Conservation (phyloP, 1,140 invertebrate species). For the Panagrolaimus sp. region DNA sequence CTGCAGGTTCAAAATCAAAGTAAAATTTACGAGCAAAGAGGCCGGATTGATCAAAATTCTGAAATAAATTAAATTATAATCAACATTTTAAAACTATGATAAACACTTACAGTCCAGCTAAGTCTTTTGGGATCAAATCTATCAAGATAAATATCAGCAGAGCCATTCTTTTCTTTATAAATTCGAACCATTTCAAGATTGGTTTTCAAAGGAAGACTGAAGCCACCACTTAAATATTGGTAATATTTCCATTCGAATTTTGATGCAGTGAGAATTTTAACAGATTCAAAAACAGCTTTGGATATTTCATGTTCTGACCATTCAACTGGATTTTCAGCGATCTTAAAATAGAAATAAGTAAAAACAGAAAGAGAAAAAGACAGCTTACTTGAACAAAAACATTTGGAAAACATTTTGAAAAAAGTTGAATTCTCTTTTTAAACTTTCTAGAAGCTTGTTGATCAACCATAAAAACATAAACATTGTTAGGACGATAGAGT, state of each 20-base stretch:
- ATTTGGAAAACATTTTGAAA: too few relatives aligned
- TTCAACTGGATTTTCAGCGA: too few relatives aligned
- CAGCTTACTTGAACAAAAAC: too few relatives aligned
- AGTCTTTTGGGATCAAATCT: constrained; percentile 26
- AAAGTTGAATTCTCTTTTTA: too few relatives aligned
- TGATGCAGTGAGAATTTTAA: too few relatives aligned
- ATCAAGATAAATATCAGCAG: constrained; percentile 25
- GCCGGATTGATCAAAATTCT: too few relatives aligned
- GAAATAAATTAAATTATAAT: too few relatives aligned
- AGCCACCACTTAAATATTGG: constrained; percentile 40
- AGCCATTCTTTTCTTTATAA: constrained; percentile 45
- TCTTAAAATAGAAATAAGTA: background rate
- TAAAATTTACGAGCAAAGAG: constrained; percentile 39
- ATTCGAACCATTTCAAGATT: constrained; percentile 50
- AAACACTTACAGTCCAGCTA: constrained; percentile 36
- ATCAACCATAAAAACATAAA: too few relatives aligned
- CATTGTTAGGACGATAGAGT: too few relatives aligned
- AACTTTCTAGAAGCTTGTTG: too few relatives aligned
- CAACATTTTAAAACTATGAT: constrained; percentile 48
- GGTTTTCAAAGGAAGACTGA: constrained; percentile 46
- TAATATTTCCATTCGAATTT: constrained; percentile 4
- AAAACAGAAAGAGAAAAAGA: background rate
- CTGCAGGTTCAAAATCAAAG: constrained; percentile 52
- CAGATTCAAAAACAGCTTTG: too few relatives aligned
- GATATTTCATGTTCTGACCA: too few relatives aligned